Base-by-base conservation (phyloP, 2,888 invertebrate species). In the Drosophila algonquin region DNA sequence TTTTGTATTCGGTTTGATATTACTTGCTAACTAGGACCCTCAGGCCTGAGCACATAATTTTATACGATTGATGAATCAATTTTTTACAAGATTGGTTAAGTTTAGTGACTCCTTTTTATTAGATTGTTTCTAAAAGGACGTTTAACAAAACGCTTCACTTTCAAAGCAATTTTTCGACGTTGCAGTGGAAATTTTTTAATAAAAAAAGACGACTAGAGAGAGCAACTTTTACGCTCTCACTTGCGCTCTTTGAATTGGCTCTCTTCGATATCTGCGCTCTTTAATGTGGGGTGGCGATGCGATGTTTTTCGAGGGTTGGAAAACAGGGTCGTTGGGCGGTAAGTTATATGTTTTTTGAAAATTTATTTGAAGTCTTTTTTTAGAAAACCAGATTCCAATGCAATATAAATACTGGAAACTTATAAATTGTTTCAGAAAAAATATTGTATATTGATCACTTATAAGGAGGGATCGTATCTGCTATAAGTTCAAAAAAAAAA, bases 111-210 rank as follows among this genome's bases (percentile, higher is more conserved):
- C n/a, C n/a, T n/a, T n/a, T n/a, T n/a, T n/a, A n/a, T n/a, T n/a
- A n/a, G n/a, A n/a, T n/a, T n/a, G n/a, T n/a, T n/a, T n/a, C n/a
- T n/a, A n/a, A n/a, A n/a, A n/a, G n/a, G n/a, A n/a, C n/a, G n/a
- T n/a, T n/a, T 21, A 50, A 58, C 71, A 63, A 45, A 52, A 55
- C 61, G 51, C 47, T 16, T 30, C 57, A 18, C 55, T 55, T 57
- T 62, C 62, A 63, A 64, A 9, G 52, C 53, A 63, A 64, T 30
- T 32, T 18, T 51, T 62, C 65, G 57, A 67, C 63, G 73, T 72
- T 76, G 68, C 73, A 76, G 60, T 74, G 80, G 67, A 83, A 82
- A 75, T 64, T 76, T 82, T 24, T 24, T 24, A 61, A 75, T 63
- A 62, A 57, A 57, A 48, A 63, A 62, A 69, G 64, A 51, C 68